Conservation (phyloP, 2,113 vertebrate species). For the Epinephelus moara region DNA sequence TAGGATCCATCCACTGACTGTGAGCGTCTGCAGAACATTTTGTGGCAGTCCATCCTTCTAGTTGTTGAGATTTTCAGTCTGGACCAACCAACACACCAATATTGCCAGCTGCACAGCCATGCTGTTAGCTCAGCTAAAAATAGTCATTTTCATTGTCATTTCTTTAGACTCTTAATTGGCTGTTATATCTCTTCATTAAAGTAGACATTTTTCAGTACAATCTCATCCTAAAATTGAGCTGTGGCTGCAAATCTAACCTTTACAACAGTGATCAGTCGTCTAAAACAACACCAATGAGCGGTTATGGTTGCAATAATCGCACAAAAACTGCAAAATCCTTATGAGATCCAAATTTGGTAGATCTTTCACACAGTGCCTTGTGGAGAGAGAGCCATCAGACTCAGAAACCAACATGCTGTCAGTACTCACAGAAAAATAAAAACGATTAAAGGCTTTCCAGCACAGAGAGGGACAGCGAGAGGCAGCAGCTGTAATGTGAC, state of each 20-base stretch:
- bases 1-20: no score
- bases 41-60: no score
- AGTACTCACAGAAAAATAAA: constrained; percentile 6
- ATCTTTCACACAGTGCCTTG: not conserved
- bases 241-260: not conserved
- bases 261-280: no score
- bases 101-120: not conserved
- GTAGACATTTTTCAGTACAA: not conserved
- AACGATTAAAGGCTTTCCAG: constrained; percentile 17
- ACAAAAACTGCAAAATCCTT: not conserved
- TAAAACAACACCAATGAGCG: not conserved
- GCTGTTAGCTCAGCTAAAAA: not conserved
- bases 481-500: constrained; percentile 54
- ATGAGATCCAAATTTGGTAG: not conserved
- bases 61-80: no score
- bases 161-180: not conserved
- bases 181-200: not conserved
- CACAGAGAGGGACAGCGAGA: constrained; percentile 19
- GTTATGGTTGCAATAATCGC: not conserved
- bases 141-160: not conserved
- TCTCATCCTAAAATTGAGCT: not conserved
- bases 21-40: no score
- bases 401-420: not conserved
- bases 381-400: not conserved
- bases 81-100: not conserved